Conservation (phyloP, 1,140 invertebrate genomes). For the Oscheius sp. region DNA sequence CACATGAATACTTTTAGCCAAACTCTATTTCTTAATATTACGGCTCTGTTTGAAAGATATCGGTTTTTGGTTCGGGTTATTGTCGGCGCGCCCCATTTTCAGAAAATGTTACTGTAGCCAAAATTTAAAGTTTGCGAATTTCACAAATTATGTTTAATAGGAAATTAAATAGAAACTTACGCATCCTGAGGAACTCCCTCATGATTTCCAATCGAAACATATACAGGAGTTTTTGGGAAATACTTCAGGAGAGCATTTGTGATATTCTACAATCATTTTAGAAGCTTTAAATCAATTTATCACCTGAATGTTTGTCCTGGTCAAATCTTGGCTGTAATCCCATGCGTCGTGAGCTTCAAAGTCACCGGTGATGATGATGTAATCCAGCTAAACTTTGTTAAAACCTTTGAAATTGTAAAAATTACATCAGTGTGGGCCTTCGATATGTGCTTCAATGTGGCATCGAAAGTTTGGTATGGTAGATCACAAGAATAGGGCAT, state of each 20-base stretch:
- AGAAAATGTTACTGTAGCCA: too few species aligned
- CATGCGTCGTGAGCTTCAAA: constrained; percentile 92
- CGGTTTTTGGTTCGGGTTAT: too few species aligned
- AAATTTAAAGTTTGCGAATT: too few species aligned
- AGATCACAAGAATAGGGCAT: constrained; percentile 79
- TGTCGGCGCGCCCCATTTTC: too few species aligned
- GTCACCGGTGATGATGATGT: constrained; percentile 97
- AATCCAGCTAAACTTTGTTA: constrained; percentile 88
- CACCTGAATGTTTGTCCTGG: constrained; percentile 75
- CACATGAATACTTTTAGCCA: too few species aligned
- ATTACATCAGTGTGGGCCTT: constrained; percentile 43
- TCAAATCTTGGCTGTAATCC: constrained; percentile 88
- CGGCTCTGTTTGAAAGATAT: too few species aligned
- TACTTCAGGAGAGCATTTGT: constrained; percentile 71
- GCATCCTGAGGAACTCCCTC: constrained; percentile 88
- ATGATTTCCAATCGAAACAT: constrained; percentile 90
- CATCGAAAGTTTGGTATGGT: constrained; percentile 70
- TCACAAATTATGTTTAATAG: too few species aligned
- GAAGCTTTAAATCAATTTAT: neutral
- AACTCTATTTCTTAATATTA: too few species aligned
- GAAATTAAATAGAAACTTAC: too few species aligned
- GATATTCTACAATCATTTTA: constrained; percentile 66
- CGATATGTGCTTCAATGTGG: constrained; percentile 64
- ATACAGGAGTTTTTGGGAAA: constrained; percentile 86
- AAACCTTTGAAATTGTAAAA: neutral